A percentile compares a stretch with the other conserved stretches of the same genome.
Evolutionary conservation across 2,888 invertebrate species (phyloP).

Genomic region (Eubasilissa splendida): DNA sequence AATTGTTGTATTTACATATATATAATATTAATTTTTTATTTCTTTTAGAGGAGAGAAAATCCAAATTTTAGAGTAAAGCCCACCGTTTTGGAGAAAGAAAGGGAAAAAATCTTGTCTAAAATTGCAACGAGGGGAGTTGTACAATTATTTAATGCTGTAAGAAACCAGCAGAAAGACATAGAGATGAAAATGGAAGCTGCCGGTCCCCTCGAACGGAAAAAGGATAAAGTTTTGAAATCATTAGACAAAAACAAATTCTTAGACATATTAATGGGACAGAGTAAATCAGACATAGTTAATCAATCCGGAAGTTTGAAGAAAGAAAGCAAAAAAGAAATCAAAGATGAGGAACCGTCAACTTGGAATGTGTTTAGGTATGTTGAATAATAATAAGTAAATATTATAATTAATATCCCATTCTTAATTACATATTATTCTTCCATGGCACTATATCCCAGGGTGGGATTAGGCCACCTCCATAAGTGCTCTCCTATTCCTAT

Average conservation of each 20-base stretch:
- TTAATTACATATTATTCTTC: too few species aligned
- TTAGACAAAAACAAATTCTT: slow-evolving; percentile 84
- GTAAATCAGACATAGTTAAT: slow-evolving; percentile 71
- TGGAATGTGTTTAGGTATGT: slow-evolving; percentile 76
- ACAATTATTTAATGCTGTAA: slow-evolving; percentile 93
- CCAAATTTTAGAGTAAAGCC: slow-evolving; percentile 81
- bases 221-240: slow-evolving; percentile 83
- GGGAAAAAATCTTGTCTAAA: slow-evolving; percentile 83
- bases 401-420: too few species aligned
- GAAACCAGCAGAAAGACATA: slow-evolving; percentile 86
- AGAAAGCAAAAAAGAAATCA: slow-evolving; percentile 67
- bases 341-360: slow-evolving; percentile 66
- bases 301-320: slow-evolving; percentile 69
- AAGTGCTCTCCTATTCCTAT: too few species aligned
- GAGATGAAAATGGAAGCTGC: slow-evolving; percentile 79
- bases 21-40: slow-evolving; percentile 31
- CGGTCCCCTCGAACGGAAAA: slow-evolving; percentile 83
- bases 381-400: not conserved
- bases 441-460: too few species aligned
- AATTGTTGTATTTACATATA: not conserved
- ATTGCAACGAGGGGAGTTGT: slow-evolving; percentile 95
- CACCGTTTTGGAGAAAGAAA: slow-evolving; percentile 80
- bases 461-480: too few species aligned
- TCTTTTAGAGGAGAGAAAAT: slow-evolving; percentile 75
- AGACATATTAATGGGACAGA: slow-evolving; percentile 83